phyloP scores from a whole-genome alignment of 1,140 invertebrate genomes.

The Caenorhabditis briggsae region DNA sequence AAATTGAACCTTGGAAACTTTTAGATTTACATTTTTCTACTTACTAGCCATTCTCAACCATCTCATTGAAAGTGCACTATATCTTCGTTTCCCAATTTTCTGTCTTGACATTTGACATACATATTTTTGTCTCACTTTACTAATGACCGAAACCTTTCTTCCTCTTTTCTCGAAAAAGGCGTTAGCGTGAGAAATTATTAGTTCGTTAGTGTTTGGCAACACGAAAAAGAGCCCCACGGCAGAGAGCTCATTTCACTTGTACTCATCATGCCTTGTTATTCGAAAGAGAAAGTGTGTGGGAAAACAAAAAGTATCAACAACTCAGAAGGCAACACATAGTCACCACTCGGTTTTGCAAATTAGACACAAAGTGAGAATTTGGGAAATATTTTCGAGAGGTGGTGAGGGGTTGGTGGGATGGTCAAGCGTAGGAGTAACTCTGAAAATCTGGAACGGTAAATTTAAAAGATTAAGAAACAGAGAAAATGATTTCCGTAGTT shows the following conservation, averaged over 20 bases:
- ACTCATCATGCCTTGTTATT: slow-evolving; percentile 38
- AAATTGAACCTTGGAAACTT: too few species aligned
- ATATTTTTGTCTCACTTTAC: not conserved
- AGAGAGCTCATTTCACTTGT: slow-evolving; percentile 17
- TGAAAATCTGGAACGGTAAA: too few species aligned
- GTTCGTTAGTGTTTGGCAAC: not conserved
- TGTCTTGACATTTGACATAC: too few species aligned
- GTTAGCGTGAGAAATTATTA: slow-evolving; percentile 43
- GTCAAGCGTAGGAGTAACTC: too few species aligned
- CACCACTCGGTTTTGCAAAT: not conserved
- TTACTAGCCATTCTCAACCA: too few species aligned
- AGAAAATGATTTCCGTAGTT: too few species aligned
- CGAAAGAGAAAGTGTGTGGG: slow-evolving; percentile 11
- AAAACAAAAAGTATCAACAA: slow-evolving; percentile 47
- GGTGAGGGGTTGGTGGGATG: not conserved
- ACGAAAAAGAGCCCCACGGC: not conserved
- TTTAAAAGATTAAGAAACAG: too few species aligned
- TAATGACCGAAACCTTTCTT: not conserved
- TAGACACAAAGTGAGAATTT: not conserved
- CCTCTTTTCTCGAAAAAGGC: not conserved
- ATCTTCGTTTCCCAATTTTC: not conserved
- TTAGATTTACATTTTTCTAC: too few species aligned
- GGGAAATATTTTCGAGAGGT: not conserved
- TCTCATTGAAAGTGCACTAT: not conserved
- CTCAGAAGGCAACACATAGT: not conserved